Base-by-base conservation (phyloP, 2,797 vertebrate genomes). In the Peromyscus melanophrys region DNA sequence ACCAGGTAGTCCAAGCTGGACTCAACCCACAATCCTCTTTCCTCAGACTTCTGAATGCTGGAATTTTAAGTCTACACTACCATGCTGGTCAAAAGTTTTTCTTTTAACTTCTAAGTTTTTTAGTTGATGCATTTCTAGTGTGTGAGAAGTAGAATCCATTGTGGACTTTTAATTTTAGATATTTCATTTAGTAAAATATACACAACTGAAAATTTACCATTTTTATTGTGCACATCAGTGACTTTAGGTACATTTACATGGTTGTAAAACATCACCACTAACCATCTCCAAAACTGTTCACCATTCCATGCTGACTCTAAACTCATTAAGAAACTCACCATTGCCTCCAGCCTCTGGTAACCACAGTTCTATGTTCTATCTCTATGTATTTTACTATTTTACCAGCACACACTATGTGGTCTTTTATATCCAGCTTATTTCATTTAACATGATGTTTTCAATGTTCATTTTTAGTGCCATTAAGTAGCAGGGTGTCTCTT, bases 121-220 rank as follows among this genome's bases (percentile, higher is more conserved):
- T 83, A 49, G 43, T 49, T 63, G 25, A 34, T 89, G 37, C 69
- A 82, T 57, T 80, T 40, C 93, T 92, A 65, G 23, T 46, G 37
- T 46, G 31, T 46, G n/a, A 88, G 27, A 91, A 89, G 11, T 78
- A 23, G 37, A 40, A 52, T 13, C 67, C 34, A n/a, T n/a, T 73
- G 27, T 81, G 16, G 61, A 11, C 73, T 81, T 69, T 86, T 69
- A 34, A 11, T 89, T 75, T 78, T 37, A 8, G 2, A n/a, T 52
- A 21, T 89, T 87, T 84, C 59, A 93, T 43, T 94, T 89, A 61
- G 78, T 83, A 92, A 89, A 91, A 86, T 63, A 78, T n/a, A 40
- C 1, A 37, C 27, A 92, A 92, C 57, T 84, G 37, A 85, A 95
- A 91, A 73, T 25, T 59, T 65, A 55, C 59, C 43, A 29, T 63